These are phyloP conservation scores for Octodon degus DNA, from an alignment of 2,113 vertebrate species.

Conservation along the genomic window DNA sequence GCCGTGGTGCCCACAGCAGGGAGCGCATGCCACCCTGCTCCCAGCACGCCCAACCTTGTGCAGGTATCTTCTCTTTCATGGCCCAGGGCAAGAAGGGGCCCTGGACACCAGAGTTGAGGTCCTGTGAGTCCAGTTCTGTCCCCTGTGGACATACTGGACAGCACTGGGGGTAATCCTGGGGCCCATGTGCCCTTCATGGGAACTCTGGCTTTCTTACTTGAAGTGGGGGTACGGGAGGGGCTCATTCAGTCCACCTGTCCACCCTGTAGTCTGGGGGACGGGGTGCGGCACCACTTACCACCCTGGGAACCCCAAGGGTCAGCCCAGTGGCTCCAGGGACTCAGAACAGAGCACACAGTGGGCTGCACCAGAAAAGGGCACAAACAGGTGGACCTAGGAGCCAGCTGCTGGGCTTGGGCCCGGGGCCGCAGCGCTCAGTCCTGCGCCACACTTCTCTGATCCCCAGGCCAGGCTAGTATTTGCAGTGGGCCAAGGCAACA, in stretches of 20 bases:
- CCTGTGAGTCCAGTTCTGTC: not conserved
- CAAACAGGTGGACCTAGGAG: not conserved
- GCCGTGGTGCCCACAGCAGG: not conserved
- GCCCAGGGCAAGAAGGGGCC: not conserved
- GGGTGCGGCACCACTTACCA: not conserved
- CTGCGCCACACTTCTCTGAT: not conserved
- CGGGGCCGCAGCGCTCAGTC: not conserved
- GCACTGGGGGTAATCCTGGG: not conserved
- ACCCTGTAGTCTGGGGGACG: not conserved
- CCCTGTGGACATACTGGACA: not conserved
- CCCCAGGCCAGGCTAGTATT: not conserved
- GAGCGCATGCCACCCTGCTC: not conserved
- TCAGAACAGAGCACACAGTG: not conserved
- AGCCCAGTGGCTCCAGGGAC: not conserved
- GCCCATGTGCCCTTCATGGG: not conserved
- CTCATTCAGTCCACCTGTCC: not conserved
- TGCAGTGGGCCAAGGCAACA: not conserved
- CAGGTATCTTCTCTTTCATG: not conserved
- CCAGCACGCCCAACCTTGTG: not conserved
- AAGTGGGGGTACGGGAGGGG: not conserved
- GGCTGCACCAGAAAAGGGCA: not conserved
- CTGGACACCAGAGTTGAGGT: not conserved
- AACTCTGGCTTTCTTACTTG: not conserved
- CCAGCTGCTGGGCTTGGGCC: not conserved
- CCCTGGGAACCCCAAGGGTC: not conserved